phyloP scores from a whole-genome alignment of 2,113 vertebrate genomes.

The Sorex araneus region DNA sequence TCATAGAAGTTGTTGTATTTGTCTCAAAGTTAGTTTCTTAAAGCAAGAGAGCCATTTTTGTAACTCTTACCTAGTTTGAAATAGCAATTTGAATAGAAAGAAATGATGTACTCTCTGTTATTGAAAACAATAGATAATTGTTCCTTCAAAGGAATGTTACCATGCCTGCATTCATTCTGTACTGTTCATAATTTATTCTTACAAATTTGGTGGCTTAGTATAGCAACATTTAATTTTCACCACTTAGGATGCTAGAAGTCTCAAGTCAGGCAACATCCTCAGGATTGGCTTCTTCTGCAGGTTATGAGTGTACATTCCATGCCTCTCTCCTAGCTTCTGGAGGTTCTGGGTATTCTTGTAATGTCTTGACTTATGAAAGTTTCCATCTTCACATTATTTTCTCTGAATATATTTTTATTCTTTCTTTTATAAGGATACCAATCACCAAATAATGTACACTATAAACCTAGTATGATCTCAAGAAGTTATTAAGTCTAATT shows the following conservation, averaged over 20 bases:
- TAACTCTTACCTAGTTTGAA: constrained; percentile 8
- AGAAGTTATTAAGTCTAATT: background rate
- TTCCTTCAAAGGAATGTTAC: background rate
- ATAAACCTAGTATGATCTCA: background rate
- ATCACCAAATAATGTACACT: background rate
- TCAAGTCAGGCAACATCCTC: background rate
- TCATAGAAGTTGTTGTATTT: constrained; percentile 1
- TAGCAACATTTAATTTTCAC: background rate
- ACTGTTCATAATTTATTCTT: background rate
- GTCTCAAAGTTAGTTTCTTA: constrained; percentile 17
- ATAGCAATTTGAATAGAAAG: background rate
- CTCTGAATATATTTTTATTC: no score
- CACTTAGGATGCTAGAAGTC: background rate
- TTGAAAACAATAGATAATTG: constrained; percentile 1
- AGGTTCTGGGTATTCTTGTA: background rate
- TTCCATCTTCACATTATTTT: background rate
- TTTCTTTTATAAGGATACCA: background rate
- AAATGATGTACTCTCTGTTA: background rate
- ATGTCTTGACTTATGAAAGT: background rate
- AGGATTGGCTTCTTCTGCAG: background rate
- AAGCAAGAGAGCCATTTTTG: background rate
- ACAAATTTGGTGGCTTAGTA: background rate
- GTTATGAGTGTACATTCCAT: background rate
- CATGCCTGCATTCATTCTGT: constrained; percentile 8
- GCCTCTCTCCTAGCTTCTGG: no score